Base-by-base conservation (phyloP, 1,140 invertebrate genomes). In the Mercenaria mercenaria region DNA sequence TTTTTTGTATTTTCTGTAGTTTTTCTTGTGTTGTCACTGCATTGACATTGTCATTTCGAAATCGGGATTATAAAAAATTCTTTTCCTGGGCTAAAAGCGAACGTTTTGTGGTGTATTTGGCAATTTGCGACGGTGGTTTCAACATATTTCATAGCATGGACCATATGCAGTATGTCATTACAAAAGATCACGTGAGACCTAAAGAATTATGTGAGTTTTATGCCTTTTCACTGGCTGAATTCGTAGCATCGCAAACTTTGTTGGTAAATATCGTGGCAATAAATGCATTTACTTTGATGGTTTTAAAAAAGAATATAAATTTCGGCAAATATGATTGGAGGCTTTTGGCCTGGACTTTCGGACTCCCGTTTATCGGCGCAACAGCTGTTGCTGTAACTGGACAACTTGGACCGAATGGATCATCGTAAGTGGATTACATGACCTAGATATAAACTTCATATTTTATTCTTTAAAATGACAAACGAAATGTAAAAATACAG, bases 41-140 rank as follows among this genome's bases (percentile, higher is more conserved):
- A 0, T 72, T 90, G 15, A 67, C 77, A 20, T 39, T 85, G 52
- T 91, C 91, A 0, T 91, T 91, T 72, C 79, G 85, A 29, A 50
- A 39, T 15, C 76, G 83, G 29, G 88, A 43, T 34, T 88, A 50
- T 26, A 72, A 32, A 26, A 47, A 77, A 15, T 91, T 91, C 34
- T 91, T 91, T 39, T 37, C 41, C 26, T 91, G 91, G 91, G 67
- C 80, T 20, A 89, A 79, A 87, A 90, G 91, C 37, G 91, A 91
- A 61, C 67, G 91, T 29, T 91, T 91, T 59, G 83, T 91, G 1
- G 88, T 91, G 18, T 91, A 91, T 64, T 83, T 91, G 59, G 88
- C 91, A 20, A 11, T 88, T 20, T 91, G 91, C 56, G 91, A 91
- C 52, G 80, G 77, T 8, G 56, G 89, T 4, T 91, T 87, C 74